phyloP scores from a whole-genome alignment of 35 echinoderm and acorn worm genomes.

The Diadema setosum region DNA sequence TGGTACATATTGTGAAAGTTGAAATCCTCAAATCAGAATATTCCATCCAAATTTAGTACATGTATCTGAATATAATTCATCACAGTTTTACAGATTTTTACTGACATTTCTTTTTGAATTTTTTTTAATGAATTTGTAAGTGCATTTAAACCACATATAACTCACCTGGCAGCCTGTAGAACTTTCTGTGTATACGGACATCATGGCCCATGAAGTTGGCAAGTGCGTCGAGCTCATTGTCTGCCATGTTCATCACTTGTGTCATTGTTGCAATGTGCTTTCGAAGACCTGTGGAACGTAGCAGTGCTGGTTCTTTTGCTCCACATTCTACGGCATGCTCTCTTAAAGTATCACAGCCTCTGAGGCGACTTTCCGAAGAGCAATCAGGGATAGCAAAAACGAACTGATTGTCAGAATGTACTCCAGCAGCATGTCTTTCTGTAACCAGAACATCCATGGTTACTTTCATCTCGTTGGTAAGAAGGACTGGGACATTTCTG shows the following conservation, averaged over 20 bases:
- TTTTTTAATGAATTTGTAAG: too few relatives aligned
- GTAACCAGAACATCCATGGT: not conserved
- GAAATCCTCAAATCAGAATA: too few relatives aligned
- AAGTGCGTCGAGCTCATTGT: constrained; percentile 71
- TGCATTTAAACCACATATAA: too few relatives aligned
- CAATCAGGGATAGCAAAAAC: too few relatives aligned
- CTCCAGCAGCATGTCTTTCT: not conserved
- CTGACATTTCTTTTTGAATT: too few relatives aligned
- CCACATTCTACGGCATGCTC: constrained; percentile 9
- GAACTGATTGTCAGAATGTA: not conserved
- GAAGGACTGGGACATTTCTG: not conserved
- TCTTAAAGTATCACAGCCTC: constrained; percentile 33
- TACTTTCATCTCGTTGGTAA: not conserved
- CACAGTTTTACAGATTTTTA: too few relatives aligned
- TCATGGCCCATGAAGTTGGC: constrained; percentile 75
- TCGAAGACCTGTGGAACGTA: constrained; percentile 48
- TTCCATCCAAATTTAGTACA: too few relatives aligned
- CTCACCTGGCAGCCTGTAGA: constrained; percentile 52
- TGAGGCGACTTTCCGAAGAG: constrained; percentile 32
- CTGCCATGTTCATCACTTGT: constrained; percentile 72
- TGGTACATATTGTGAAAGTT: too few relatives aligned
- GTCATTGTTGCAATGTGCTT: constrained; percentile 71
- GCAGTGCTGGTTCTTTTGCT: constrained; percentile 31
- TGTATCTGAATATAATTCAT: too few relatives aligned
- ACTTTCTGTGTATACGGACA: constrained; percentile 45